Percentiles rank a stretch among this genome's conserved stretches.
phyloP scores from a whole-genome alignment of 1,140 invertebrate species.

The Hylyphantes graminicola region DNA sequence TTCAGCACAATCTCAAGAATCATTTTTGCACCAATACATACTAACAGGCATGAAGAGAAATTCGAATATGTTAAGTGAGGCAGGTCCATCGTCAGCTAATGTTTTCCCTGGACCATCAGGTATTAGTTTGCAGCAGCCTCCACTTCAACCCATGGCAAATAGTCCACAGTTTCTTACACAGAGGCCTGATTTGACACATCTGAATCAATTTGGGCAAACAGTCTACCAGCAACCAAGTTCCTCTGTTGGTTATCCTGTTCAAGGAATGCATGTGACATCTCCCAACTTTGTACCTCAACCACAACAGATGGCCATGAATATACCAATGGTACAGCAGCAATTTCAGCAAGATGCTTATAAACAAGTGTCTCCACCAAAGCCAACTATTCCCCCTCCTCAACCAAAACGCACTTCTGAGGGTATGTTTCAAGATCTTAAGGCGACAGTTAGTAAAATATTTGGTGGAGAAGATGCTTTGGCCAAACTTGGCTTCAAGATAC shows the following conservation, averaged over 20 bases:
- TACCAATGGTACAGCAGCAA: too few species aligned
- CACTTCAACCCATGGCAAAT: neutral
- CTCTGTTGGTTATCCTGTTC: too few species aligned
- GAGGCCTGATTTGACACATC: neutral
- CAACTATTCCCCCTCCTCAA: neutral
- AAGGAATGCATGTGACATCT: too few species aligned
- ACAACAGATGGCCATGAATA: too few species aligned
- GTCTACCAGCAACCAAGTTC: too few species aligned
- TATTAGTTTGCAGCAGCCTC: neutral
- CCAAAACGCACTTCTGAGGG: constrained; percentile 2
- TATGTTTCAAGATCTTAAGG: constrained; percentile 45
- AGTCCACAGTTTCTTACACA: neutral
- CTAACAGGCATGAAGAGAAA: too few species aligned
- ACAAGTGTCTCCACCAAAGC: neutral
- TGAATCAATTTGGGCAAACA: too few species aligned
- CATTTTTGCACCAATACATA: too few species aligned
- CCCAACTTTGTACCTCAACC: too few species aligned
- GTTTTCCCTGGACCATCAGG: neutral
- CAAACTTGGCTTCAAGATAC: too few species aligned
- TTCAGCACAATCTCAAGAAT: neutral
- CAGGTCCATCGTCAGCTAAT: neutral
- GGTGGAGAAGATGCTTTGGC: constrained; percentile 10
- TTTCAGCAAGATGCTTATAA: too few species aligned
- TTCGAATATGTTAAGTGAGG: neutral
- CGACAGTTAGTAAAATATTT: constrained; percentile 42